These are phyloP conservation scores for Strongylocentrotus purpuratus DNA, from an alignment of 35 echinoderm and acorn worm genomes.

Conservation along the genomic window DNA sequence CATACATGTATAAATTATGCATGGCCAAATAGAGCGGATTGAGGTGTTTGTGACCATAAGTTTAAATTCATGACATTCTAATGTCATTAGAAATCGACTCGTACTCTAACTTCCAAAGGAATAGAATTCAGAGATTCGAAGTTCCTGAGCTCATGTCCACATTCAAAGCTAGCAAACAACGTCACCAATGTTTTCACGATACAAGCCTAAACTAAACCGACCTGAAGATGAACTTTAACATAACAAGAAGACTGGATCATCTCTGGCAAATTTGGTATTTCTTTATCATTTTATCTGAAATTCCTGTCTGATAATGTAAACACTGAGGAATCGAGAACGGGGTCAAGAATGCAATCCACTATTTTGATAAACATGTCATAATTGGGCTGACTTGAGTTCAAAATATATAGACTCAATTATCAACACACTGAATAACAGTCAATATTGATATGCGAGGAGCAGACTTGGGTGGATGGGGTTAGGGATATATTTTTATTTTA, in stretches of 20 bases:
- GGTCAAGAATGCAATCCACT: background rate
- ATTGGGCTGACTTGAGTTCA: conserved; percentile 25
- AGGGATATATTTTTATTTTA: background rate
- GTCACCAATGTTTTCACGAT: background rate
- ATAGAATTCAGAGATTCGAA: no score
- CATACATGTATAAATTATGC: no score
- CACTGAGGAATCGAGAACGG: background rate
- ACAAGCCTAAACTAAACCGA: background rate
- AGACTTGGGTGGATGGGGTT: background rate
- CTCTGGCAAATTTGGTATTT: background rate
- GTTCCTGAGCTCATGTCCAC: background rate
- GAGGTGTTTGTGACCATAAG: no score
- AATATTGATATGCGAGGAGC: conserved; percentile 17
- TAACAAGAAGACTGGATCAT: background rate
- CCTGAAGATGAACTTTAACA: background rate
- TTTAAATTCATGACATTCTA: no score
- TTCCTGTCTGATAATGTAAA: background rate
- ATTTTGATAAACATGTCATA: conserved; percentile 43
- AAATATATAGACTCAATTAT: background rate
- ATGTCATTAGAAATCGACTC: no score
- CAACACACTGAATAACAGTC: background rate
- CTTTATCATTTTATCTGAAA: conserved; percentile 6
- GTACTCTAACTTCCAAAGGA: no score
- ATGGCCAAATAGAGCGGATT: no score
- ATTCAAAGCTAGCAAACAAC: background rate